A percentile compares a stretch with the other conserved stretches of the same genome.
These are phyloP conservation scores for Drosophila quinaria DNA, from an alignment of 2,888 invertebrate species.

Conservation along the genomic window DNA sequence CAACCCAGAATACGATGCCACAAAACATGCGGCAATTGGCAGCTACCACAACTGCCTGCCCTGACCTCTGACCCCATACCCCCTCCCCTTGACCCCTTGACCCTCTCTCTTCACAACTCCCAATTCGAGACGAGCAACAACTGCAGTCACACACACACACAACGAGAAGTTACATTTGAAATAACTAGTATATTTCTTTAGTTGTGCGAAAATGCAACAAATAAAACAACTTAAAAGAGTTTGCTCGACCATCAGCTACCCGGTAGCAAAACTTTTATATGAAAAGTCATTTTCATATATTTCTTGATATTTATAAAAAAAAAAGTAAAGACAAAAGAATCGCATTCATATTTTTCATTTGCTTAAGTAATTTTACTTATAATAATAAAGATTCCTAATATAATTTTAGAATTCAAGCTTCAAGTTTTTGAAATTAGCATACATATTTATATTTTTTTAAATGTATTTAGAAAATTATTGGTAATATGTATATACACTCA, in stretches of 20 bases:
- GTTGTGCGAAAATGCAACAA: conserved; percentile 54
- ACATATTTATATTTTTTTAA: too few species aligned
- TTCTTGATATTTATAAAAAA: too few species aligned
- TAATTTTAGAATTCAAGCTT: too few species aligned
- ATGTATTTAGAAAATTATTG: too few species aligned
- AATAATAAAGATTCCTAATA: too few species aligned
- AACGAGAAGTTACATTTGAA: conserved; percentile 41
- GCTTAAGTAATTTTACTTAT: too few species aligned
- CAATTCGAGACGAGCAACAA: conserved; percentile 23
- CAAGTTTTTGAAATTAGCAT: too few species aligned
- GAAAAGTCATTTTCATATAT: too few species aligned
- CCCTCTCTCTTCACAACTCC: not conserved
- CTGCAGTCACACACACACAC: conserved; percentile 22
- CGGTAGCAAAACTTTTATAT: conserved; percentile 3
- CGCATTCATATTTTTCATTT: too few species aligned
- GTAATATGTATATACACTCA: too few species aligned
- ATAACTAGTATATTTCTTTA: conserved; percentile 63
- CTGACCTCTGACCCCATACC: not conserved
- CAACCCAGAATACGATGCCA: conserved; percentile 33
- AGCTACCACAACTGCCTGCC: conserved; percentile 36
- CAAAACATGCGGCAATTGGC: conserved; percentile 61
- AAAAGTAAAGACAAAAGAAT: too few species aligned
- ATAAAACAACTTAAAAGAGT: conserved; percentile 41
- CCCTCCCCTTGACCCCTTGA: not conserved
- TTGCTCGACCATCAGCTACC: conserved; percentile 23